Base-by-base conservation (phyloP, 2,797 vertebrate genomes). In the Neoniphon sammara region DNA sequence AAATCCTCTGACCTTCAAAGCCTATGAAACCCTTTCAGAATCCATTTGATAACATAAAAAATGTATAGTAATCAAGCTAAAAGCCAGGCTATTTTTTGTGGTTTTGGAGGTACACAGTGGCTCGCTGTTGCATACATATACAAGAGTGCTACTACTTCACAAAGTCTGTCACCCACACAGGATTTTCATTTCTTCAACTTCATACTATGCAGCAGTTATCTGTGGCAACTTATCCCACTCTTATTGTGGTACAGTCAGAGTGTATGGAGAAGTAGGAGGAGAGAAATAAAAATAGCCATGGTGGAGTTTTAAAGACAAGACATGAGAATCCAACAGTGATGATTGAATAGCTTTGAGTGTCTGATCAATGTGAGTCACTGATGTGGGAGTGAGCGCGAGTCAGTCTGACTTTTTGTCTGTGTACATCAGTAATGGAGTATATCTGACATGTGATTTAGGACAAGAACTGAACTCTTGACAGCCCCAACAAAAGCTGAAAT, bases 381-480 rank as follows among this genome's bases (percentile, higher is more conserved):
- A 52, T 61, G 56, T 27, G 25, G 9, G 25, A 34, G 53, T 77
- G 68, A 59, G 53, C 31, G 44, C 49, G 46, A 2, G 5, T 20
- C 23, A 2, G n/a, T 79, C 56, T 68, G 18, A 27, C 36, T 30
- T 23, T 12, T 2, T 63, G 60, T 73, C 49, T 75, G 60, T 68
- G 69, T 66, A 42, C 1, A 47, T 77, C 72, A 67, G 56, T 61
- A 81, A 67, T 42, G 15, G 63, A 5, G 71, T 20, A 53, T 34
- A 9, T 83, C 70, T 85, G 77, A 83, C 70, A 73, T 66, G 75
- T 58, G 65, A 73, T 78, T 18, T 46, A 52, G 56, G 74, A 74
- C n/a, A 18, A 60, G 60, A 71, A 46, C 52, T 18, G 63, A 75
- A 70, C 64, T 78, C 73, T 69, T 71, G 75, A 72, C 72, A 66